These are phyloP conservation scores for Dicrostonyx torquatus DNA, from an alignment of 2,797 vertebrate genomes.

Conservation along the genomic window DNA sequence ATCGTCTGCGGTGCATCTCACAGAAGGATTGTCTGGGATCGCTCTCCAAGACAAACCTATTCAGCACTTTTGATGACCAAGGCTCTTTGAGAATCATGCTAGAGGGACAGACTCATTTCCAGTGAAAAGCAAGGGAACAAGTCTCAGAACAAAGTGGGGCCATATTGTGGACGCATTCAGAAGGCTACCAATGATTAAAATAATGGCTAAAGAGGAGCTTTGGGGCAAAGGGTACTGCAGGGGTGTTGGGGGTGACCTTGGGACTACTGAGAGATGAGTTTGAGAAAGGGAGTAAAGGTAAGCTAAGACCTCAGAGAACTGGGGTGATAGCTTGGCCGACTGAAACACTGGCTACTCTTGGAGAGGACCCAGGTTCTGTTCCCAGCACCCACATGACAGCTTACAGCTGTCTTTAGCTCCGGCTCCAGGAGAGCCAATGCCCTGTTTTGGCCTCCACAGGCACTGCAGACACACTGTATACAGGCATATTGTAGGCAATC, in stretches of 20 bases:
- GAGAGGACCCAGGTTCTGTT: not conserved
- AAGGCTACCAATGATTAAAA: not conserved
- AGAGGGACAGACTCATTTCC: not conserved
- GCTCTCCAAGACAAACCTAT: not conserved
- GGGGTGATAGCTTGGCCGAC: too few species aligned
- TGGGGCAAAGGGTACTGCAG: not conserved
- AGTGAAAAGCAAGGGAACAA: not conserved
- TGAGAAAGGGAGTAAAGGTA: not conserved
- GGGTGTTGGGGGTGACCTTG: not conserved
- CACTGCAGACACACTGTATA: not conserved
- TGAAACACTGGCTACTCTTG: not conserved
- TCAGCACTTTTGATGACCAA: not conserved
- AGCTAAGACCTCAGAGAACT: not conserved
- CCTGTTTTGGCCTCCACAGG: not conserved
- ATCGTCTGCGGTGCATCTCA: not conserved
- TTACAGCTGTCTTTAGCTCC: not conserved
- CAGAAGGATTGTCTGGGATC: not conserved
- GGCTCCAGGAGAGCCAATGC: not conserved
- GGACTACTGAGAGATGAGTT: not conserved
- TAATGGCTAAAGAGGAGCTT: not conserved
- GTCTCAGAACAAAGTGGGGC: not conserved
- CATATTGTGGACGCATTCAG: not conserved
- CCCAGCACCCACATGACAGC: not conserved
- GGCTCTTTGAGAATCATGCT: not conserved
- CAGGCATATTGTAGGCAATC: not conserved